Conservation (phyloP, 2,797 vertebrate genomes). For the Falco cherrug region DNA sequence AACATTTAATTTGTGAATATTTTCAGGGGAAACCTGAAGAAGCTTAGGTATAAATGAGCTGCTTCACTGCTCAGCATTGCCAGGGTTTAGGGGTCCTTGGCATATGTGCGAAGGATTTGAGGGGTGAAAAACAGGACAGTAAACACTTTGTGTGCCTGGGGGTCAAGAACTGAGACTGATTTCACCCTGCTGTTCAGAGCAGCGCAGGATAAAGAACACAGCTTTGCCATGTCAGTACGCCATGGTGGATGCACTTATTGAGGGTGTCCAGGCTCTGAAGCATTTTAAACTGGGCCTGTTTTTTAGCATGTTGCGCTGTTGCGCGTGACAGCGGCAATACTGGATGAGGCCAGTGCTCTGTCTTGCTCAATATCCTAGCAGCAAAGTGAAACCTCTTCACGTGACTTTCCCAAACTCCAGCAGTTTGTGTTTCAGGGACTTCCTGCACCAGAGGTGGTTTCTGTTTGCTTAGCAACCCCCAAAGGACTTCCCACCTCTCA, state of each 20-base stretch:
- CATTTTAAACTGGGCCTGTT: not conserved
- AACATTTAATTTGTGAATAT: not conserved
- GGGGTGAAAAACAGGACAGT: not conserved
- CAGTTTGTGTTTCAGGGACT: conserved; percentile 29
- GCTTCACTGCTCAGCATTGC: not conserved
- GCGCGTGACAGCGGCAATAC: not conserved
- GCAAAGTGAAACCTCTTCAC: not conserved
- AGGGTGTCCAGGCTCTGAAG: not conserved
- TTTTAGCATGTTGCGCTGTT: not conserved
- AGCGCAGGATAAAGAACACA: not conserved
- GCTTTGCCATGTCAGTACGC: not conserved
- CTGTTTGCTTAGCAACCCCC: conserved; percentile 25
- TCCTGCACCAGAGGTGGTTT: conserved; percentile 35
- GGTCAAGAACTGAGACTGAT: not conserved
- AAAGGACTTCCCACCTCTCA: conserved; percentile 21
- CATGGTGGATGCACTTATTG: not conserved
- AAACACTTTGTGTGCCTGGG: not conserved
- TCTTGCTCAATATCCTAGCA: not conserved
- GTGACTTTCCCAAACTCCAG: not conserved
- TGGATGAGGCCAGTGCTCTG: not conserved
- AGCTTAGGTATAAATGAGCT: not conserved
- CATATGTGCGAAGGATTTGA: not conserved
- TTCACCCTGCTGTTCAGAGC: not conserved
- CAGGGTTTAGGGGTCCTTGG: not conserved
- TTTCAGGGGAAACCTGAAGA: no score